Base-by-base conservation (phyloP, 2,888 invertebrate genomes). In the Ichneumon xanthorius region DNA sequence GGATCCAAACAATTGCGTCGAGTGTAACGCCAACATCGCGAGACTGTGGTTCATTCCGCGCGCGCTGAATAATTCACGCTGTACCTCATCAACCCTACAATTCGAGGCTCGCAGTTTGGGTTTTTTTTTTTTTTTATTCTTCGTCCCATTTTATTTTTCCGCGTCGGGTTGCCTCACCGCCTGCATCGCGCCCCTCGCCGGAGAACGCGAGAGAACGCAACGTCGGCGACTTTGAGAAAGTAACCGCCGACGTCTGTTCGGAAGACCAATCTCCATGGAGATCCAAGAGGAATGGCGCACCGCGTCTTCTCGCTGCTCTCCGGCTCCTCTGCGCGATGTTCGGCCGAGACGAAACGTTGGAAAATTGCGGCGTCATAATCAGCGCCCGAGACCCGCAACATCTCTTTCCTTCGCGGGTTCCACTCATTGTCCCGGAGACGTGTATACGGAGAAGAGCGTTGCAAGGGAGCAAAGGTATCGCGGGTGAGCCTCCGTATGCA, bases 251-350 rank as follows among this genome's bases (percentile, higher is more conserved):
- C 16, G 67, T 33, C 37, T 67, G 16, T 22, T 53, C 50, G 48
- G 26, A 7, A 65, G 85, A 78, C 85, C 86, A 88, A 91, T 87
- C 88, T 90, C 87, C 61, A 73, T 86, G 84, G 82, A 88, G 89
- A 91, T 90, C 87, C 89, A 86, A 88, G 88, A 76, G 84, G 87
- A 63, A 87, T 77, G 79, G 84, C 82, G 85, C 78, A 40, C 30
- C 16, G 37, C 40, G 58, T 45, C 26, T 26, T 73, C 30, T 61
- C 9, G 55, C 26, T 45, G 58, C 45, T 11, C 40, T 73, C 26
- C 19, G 33, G 61, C 61, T 45, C 30, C 61, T 26, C 48, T 63
- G 61, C 58, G 26, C 58, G 26, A 58, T 7, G 26, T 33, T 58
- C 63, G 68, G 61, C 67, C n/a, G 26, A 45, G 45, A 58, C 58